Base-by-base conservation (phyloP, 2,888 invertebrate genomes). In the Thecophora atra region DNA sequence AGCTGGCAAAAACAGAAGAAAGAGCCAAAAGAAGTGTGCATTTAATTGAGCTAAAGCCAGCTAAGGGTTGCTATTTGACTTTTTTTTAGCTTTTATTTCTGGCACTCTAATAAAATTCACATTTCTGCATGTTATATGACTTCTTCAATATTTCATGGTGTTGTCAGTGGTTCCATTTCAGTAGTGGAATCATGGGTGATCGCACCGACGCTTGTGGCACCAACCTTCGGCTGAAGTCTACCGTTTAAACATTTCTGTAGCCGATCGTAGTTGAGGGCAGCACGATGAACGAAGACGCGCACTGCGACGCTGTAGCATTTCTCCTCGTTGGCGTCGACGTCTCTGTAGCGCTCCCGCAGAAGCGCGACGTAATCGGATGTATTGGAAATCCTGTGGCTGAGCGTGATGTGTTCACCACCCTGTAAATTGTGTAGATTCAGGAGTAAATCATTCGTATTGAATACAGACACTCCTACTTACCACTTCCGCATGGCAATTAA, bases 321-420 rank as follows among this genome's bases (percentile, higher is more conserved):
- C 3, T 81, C 79, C n/a, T 83, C 78, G 19, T 75, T 78, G 67
- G 82, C 67, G 51, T 81, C 80, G 30, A 83, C 77, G 19, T 79
- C 74, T 2, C 82, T 82, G 69, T 81, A 80, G 54, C 82, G 81
- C 47, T 83, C 83, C 71, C 78, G 79, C 77, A 84, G 70, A 26
- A 79, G 13, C 2, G 72, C 76, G 3, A 79, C 78, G 30, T 78
- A 78, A 56, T 83, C 83, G 0, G 83, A 79, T 19, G 83, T 82
- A 73, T 84, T 84, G n/a, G 83, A 84, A 52, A 84, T 83, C 63
- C 76, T 72, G 47, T 83, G 84, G 0, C 80, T 79, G 52, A 76
- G 52, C 30, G 82, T 75, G 4, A 83, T 83, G 67, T 81, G 83
- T 69, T 82, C 80, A n/a, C 80, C 77, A 8, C 84, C 83, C 83